Conservation (phyloP, 2,888 invertebrate genomes). For the Lasioglossum oenotherae region DNA sequence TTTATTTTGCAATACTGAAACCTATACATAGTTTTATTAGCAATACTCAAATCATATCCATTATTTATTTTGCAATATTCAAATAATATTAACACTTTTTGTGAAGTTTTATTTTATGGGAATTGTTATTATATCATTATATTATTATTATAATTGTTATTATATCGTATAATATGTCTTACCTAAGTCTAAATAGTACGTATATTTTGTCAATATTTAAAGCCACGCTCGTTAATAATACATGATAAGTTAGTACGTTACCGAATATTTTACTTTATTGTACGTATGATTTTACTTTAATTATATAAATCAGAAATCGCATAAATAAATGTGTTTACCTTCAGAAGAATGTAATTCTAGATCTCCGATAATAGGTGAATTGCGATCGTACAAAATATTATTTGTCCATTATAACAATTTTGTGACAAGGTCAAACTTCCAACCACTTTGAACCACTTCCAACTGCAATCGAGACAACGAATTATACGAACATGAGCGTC, state of each 20-base stretch:
- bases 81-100: no score
- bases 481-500: not conserved
- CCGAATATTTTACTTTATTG: not conserved
- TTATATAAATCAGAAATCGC: not conserved
- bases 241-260: not conserved
- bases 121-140: no score
- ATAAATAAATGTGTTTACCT: not conserved
- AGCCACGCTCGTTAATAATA: not conserved
- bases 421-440: not conserved
- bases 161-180: no score
- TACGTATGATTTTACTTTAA: not conserved
- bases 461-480: not conserved
- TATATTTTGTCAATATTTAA: not conserved
- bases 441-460: not conserved
- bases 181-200: no score
- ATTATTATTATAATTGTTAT: no score
- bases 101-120: no score
- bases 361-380: not conserved
- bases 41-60: no score
- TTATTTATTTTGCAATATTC: slow-evolving; percentile 8
- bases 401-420: not conserved
- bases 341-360: not conserved
- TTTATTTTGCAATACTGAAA: no score
- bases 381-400: not conserved
- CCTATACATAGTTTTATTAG: no score